Conservation (phyloP, 2,797 vertebrate species). For the Gastrophryne carolinensis region DNA sequence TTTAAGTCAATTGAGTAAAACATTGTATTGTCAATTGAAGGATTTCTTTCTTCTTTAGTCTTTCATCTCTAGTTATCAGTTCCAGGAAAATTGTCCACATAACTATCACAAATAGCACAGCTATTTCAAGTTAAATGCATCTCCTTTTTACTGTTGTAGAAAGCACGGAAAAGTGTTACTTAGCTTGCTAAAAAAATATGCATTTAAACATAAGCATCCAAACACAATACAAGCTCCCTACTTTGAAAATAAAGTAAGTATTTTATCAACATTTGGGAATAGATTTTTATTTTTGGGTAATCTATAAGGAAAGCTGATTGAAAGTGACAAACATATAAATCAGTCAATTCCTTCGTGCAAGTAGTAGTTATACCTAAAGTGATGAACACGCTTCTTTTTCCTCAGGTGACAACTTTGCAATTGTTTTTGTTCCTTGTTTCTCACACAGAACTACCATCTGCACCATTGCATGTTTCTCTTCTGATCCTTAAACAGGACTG, state of each 20-base stretch:
- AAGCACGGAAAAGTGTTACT: conserved; percentile 11
- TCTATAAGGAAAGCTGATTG: too few species aligned
- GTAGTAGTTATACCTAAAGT: too few species aligned
- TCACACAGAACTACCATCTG: too few species aligned
- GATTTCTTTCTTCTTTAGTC: conserved; percentile 44
- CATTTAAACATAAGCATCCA: conserved; percentile 17
- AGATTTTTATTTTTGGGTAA: too few species aligned
- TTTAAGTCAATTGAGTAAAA: conserved; percentile 52
- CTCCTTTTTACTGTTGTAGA: neutral
- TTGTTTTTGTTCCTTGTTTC: too few species aligned
- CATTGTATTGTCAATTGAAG: conserved; percentile 48
- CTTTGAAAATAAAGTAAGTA: neutral
- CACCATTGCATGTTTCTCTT: too few species aligned
- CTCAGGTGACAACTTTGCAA: too few species aligned
- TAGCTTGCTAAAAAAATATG: conserved; percentile 2
- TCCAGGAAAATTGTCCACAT: conserved; percentile 41
- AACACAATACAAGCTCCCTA: neutral
- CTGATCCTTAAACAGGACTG: too few species aligned
- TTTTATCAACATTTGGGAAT: too few species aligned
- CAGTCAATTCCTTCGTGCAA: too few species aligned
- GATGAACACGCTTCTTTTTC: too few species aligned
- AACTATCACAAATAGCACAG: conserved; percentile 45
- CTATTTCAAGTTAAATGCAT: conserved; percentile 43
- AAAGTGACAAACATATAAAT: too few species aligned
- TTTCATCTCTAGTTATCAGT: conserved; percentile 50